phyloP scores from a whole-genome alignment of 2,888 invertebrate genomes.

The Trachelus troglodyta region DNA sequence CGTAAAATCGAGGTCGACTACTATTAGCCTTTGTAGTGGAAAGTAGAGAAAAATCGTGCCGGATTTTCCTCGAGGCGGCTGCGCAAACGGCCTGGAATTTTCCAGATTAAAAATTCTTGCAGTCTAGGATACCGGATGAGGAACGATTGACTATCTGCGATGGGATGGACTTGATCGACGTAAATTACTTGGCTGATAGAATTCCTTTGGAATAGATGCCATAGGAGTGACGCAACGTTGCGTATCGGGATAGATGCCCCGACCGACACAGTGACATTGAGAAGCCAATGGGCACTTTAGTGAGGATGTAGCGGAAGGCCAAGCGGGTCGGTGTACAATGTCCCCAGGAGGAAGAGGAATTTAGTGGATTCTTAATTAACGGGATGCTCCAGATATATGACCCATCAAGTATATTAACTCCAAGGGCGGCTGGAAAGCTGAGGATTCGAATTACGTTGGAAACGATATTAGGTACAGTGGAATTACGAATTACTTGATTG shows the following conservation, averaged over 20 bases:
- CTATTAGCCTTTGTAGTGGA: not conserved
- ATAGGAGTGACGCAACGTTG: not conserved
- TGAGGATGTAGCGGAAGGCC: not conserved
- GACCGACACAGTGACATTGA: not conserved
- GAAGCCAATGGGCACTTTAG: not conserved
- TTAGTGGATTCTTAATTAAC: not conserved
- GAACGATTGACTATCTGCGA: not conserved
- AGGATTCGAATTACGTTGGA: too few relatives aligned
- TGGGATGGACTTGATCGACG: not conserved
- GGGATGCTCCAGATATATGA: too few relatives aligned
- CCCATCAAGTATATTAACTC: too few relatives aligned
- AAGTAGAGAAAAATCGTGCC: not conserved
- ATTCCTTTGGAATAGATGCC: not conserved
- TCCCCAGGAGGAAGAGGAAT: not conserved
- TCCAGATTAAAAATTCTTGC: not conserved
- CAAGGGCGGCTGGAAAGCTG: not conserved
- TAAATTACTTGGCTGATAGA: not conserved
- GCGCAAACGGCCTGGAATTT: not conserved
- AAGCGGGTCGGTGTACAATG: not conserved
- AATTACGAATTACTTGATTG: too few relatives aligned
- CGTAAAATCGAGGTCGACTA: not conserved
- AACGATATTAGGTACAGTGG: too few relatives aligned
- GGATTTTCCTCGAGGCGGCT: not conserved
- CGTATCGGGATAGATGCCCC: not conserved
- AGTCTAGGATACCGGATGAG: not conserved